Evolutionary conservation across 1,140 invertebrate species (phyloP), one percentile per base, ranked within the genome.

Genomic region (Drosophila lini): DNA sequence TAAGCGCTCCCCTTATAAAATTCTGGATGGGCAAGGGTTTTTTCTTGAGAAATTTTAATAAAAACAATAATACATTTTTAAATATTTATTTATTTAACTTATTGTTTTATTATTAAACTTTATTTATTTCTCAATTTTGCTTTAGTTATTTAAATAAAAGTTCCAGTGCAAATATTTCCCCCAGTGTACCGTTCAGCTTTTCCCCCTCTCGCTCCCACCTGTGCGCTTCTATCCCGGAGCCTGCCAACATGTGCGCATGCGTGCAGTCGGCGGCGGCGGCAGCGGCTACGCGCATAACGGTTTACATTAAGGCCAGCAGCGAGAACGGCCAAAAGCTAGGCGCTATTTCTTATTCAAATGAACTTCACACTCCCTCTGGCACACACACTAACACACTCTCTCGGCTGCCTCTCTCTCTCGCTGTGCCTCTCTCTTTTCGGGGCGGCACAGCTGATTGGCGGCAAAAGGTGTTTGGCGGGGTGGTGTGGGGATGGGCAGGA

Each of bases 221-320:
- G 13, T n/a, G 36, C 60, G 58, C 61, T 34, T 48, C 42, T 34
- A 44, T 53, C 52, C 19, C 16, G 38, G 34, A 56, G 65, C 11
- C 50, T 56, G 48, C 22, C 58, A 74, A 81, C 82, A 86, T 85
- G 82, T 86, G 82, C 84, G 84, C 84, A 89, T 90, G 84, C 84
- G 85, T 89, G 86, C 77, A 69, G 67, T 47, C 45, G 81, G 28
- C 44, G 63, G 41, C 45, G 57, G 28, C 57, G 58, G 40, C 73
- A 25, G 52, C 52, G 34, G 60, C 60, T 61, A 44, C 45, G 59
- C 81, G 88, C 88, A 91, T 91, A 91, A 91, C 88, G 88, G 88
- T 91, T 91, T 88, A 74, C 88, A 91, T 91, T 91, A 91, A 91
- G 89, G 88, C 88, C 89, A 91, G 70, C 85, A 80, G 70, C 77